Conservation (phyloP, 2,888 invertebrate species). For the Caenorhabditis becei region DNA sequence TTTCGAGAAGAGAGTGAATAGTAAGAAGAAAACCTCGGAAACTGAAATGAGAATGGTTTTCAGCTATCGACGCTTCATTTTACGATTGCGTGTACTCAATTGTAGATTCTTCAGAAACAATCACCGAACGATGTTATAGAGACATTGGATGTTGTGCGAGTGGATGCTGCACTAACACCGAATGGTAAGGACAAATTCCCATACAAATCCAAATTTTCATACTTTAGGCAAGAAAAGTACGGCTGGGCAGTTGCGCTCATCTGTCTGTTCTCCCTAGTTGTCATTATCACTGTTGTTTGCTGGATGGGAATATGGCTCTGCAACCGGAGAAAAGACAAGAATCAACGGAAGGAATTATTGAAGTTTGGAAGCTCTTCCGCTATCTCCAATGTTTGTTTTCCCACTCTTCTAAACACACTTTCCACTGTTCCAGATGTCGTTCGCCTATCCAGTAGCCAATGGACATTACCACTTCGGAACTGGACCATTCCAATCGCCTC, state of each 20-base stretch:
- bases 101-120: slow-evolving; percentile 59
- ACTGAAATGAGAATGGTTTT: neutral
- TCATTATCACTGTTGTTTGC: slow-evolving; percentile 67
- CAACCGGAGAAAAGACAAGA: slow-evolving; percentile 68
- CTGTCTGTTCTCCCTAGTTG: slow-evolving; percentile 70
- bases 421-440: slow-evolving; percentile 61
- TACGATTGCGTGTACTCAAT: slow-evolving; percentile 72
- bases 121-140: slow-evolving; percentile 73
- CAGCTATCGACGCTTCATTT: slow-evolving; percentile 70
- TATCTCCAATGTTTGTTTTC: slow-evolving; percentile 63
- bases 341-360: slow-evolving; percentile 57
- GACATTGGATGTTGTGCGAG: slow-evolving; percentile 73
- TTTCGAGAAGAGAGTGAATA: slow-evolving; percentile 58
- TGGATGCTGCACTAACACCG: slow-evolving; percentile 70
- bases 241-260: slow-evolving; percentile 74
- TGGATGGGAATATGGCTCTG: slow-evolving; percentile 72
- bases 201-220: neutral
- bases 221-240: slow-evolving; percentile 71
- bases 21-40: slow-evolving; percentile 28
- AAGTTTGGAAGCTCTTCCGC: slow-evolving; percentile 65
- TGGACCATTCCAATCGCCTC: slow-evolving; percentile 71
- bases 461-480: slow-evolving; percentile 70
- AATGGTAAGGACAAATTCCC: slow-evolving; percentile 62
- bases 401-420: neutral
- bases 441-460: slow-evolving; percentile 66